Conservation (phyloP, 2,113 vertebrate species). For the Tiliqua scincoides region DNA sequence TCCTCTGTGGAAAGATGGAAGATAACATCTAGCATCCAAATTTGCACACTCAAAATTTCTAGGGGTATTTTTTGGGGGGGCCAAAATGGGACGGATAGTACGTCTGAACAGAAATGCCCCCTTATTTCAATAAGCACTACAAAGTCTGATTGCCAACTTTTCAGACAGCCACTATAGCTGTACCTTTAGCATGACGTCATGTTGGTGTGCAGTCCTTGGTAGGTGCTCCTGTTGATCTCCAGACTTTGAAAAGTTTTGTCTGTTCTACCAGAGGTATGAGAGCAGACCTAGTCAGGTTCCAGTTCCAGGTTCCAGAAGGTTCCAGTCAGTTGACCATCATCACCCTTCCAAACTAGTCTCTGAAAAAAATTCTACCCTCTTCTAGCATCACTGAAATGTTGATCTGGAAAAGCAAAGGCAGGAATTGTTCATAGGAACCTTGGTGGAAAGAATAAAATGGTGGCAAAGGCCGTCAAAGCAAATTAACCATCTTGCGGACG, state of each 20-base stretch:
- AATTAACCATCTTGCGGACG: conserved; percentile 54
- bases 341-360: accelerated
- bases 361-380: neutral
- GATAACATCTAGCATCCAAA: neutral
- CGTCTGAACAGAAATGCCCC: neutral
- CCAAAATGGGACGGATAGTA: neutral
- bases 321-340: neutral
- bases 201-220: no score
- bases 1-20: neutral
- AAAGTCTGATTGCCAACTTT: no score
- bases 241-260: neutral
- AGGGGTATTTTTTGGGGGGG: neutral
- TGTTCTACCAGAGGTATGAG: neutral
- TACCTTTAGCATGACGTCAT: neutral
- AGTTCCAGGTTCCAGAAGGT: no score
- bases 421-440: conserved; percentile 45
- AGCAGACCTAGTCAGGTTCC: no score
- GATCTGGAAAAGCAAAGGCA: conserved; percentile 12
- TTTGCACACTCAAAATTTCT: neutral
- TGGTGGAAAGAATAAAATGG: conserved; percentile 52
- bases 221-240: neutral
- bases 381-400: neutral
- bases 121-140: no score
- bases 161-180: neutral
- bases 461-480: conserved; percentile 63